phyloP scores from a whole-genome alignment of 1,140 invertebrate species.

The Pollicipes pollicipes region DNA sequence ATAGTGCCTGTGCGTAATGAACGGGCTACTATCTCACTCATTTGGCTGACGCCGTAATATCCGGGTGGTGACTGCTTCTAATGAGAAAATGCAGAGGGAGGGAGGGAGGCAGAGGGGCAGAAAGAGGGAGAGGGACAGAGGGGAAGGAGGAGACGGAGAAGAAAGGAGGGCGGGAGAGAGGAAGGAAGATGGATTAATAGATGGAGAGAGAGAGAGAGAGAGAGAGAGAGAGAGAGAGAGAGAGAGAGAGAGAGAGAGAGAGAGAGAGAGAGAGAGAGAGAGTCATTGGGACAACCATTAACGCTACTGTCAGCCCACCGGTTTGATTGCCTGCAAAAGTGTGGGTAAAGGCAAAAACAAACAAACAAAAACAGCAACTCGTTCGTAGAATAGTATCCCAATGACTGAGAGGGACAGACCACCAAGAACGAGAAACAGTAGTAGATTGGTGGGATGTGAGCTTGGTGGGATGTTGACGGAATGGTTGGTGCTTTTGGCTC shows the following conservation, averaged over 20 bases:
- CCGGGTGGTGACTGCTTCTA: too few relatives aligned
- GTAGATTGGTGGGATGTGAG: too few relatives aligned
- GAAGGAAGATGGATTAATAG: background rate
- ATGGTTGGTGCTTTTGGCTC: too few relatives aligned
- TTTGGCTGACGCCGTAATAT: too few relatives aligned
- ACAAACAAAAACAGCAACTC: background rate
- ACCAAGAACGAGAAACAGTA: background rate
- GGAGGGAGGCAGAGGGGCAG: background rate
- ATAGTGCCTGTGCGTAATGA: too few relatives aligned
- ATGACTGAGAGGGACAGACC: conserved; percentile 1
- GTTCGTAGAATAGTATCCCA: background rate
- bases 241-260: conserved; percentile 1
- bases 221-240: conserved; percentile 9
- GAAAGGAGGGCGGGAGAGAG: background rate
- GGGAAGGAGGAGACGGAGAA: background rate
- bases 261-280: conserved; percentile 8
- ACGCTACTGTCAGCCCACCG: too few relatives aligned
- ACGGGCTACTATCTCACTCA: too few relatives aligned
- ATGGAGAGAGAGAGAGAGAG: background rate
- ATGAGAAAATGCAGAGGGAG: background rate
- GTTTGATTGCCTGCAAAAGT: background rate
- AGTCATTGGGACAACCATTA: background rate
- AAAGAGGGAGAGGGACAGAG: background rate
- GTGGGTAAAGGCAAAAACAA: background rate
- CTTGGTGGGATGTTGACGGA: too few relatives aligned